Base-by-base conservation (phyloP, 1,140 invertebrate species). In the Hyposmocoma kahamanoa region DNA sequence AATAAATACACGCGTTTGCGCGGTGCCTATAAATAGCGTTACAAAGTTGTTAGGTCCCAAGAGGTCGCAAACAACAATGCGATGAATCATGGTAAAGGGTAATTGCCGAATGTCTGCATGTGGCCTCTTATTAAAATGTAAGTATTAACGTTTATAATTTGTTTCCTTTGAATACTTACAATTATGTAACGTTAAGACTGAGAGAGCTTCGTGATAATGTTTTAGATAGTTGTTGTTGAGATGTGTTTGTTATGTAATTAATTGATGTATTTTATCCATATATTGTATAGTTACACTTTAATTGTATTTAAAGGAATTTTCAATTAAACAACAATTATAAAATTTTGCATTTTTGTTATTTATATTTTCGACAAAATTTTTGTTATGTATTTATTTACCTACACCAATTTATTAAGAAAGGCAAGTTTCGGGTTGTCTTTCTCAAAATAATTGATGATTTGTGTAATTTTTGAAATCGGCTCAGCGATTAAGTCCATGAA, bases 381-480 rank as follows among this genome's bases (percentile, higher is more conserved):
- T 17, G n/a, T n/a, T n/a, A n/a, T n/a, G n/a, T n/a, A 36, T 36
- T 36, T 36, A n/a, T n/a, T n/a, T n/a, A n/a, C n/a, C n/a, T n/a
- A 17, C 19, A 64, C 42, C 73, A 82, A 84, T 71, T 72, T 46
- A 75, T 84, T 82, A 53, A 82, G 75, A 82, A 82, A 82, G 70
- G 52, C 73, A 82, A 81, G 66, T 15, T 0, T 43, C 11, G n/a
- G 41, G 58, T 83, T 82, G 67, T 49, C 65, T 81, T 84, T 81
- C 78, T 80, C 71, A 81, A 84, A 72, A 67, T 59, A 79, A 81
- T 84, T 79, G 73, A 15, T n/a, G n/a, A n/a, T n/a, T n/a, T n/a
- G n/a, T n/a, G n/a, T n/a, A n/a, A n/a, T n/a, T n/a, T n/a, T n/a
- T n/a, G n/a, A n/a, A n/a, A n/a, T n/a, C n/a, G n/a, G n/a, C n/a